Evolutionary conservation across 2,888 invertebrate genomes (phyloP), one percentile per base, ranked within the genome.

Genomic region (Drosophila ustulata): DNA sequence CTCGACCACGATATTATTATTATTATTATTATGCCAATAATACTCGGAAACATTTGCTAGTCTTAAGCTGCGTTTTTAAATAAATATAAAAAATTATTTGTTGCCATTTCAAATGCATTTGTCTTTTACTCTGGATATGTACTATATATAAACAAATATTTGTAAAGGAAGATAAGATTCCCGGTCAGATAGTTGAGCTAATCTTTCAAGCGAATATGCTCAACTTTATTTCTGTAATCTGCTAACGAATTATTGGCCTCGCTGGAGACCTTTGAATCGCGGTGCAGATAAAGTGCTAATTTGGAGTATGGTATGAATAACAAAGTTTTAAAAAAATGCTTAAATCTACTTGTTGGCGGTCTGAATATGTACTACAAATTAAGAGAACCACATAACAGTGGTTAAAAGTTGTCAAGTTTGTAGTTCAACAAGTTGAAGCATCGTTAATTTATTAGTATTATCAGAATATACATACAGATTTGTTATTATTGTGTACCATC

Each of bases 11-110:
- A 74, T 67, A 70, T 47, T 66, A 70, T 70, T 62, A 70, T 59
- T 67, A 70, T 47, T 66, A 70, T 70, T 62, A 70, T 70, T 66
- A 69, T 59, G 71, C 57, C 71, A 74, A 79, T 64, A 61, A 66
- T 82, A 70, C 64, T 83, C 67, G 64, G 66, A 66, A 37, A 61
- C 76, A 77, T 74, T 82, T 80, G 67, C 80, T 85, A 83, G 88
- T 76, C 73, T 57, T 88, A 86, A 83, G 84, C 65, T 67, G 68
- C 62, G 74, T 74, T 77, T 83, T 71, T 37, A 74, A 78, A 78
- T 77, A 70, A 68, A 65, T 62, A 79, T 43, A 28, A 79, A 79
- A 65, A 45, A 77, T 77, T 66, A 82, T 89, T 84, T 86, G 85
- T 86, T 86, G 89, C 82, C 61, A 80, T 80, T 87, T 86, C 46